Percentiles rank a stretch among this genome's conserved stretches.
Evolutionary conservation across 2,888 invertebrate genomes (phyloP).

Genomic region (Ectobius pallidus): DNA sequence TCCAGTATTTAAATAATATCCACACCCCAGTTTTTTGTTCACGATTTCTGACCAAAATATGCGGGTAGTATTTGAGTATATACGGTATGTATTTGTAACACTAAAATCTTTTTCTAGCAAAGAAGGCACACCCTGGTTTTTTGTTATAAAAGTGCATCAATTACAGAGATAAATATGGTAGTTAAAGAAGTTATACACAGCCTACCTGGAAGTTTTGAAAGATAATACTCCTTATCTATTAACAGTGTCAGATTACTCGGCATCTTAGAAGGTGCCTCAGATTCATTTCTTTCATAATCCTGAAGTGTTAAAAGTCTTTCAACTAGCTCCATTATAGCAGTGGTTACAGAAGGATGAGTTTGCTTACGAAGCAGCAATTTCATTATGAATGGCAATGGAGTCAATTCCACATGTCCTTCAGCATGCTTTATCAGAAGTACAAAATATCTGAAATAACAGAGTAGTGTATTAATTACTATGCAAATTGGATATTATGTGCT

Average conservation of each 20-base stretch:
- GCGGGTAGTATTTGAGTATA: too few species aligned
- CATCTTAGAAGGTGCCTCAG: conserved; percentile 21
- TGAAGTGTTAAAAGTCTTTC: conserved; percentile 73
- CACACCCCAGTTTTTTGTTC: too few species aligned
- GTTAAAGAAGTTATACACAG: too few species aligned
- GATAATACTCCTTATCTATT: conserved; percentile 48
- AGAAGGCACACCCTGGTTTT: too few species aligned
- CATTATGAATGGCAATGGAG: conserved; percentile 71
- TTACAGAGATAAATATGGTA: too few species aligned
- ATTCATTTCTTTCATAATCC: conserved; percentile 60
- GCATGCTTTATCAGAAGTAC: conserved; percentile 68
- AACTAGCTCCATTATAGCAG: conserved; percentile 73
- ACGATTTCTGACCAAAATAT: too few species aligned
- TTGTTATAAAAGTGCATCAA: too few species aligned
- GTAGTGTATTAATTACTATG: too few species aligned
- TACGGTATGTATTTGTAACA: too few species aligned
- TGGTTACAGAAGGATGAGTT: conserved; percentile 68
- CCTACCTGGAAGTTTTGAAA: conserved; percentile 40
- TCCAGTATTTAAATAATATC: too few species aligned
- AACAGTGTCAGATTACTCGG: conserved; percentile 55
- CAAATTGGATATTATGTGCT: too few species aligned
- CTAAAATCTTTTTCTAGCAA: too few species aligned
- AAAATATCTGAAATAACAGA: conserved; percentile 62
- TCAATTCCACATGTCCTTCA: conserved; percentile 56
- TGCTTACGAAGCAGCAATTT: conserved; percentile 73